A percentile compares a stretch with the other conserved stretches of the same genome.
Evolutionary conservation across 2,113 vertebrate species (phyloP).

Genomic region (Oenanthe oenanthe): DNA sequence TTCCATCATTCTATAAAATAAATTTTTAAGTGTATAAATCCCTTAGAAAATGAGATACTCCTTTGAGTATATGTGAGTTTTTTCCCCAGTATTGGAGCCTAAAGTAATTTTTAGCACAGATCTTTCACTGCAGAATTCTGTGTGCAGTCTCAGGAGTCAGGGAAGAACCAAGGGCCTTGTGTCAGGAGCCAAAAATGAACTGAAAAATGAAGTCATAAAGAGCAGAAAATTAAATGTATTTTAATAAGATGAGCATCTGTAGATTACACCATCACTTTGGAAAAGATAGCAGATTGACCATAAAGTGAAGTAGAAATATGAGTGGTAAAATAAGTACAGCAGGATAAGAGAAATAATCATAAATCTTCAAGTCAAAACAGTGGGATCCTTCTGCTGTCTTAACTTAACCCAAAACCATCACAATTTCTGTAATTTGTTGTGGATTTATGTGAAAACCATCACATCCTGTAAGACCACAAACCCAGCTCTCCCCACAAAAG

Average conservation of each 20-base stretch:
- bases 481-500: background rate
- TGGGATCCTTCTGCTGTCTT: background rate
- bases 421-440: background rate
- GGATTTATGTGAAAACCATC: background rate
- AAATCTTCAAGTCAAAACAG: background rate
- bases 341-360: background rate
- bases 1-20: background rate
- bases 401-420: background rate
- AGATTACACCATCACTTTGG: background rate
- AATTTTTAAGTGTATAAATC: background rate
- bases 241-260: background rate
- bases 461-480: background rate
- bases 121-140: background rate
- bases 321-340: background rate
- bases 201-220: background rate
- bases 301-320: background rate
- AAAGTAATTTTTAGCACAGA: background rate
- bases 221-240: background rate
- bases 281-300: background rate
- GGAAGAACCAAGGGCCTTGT: background rate
- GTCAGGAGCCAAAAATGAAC: background rate
- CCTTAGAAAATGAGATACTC: background rate
- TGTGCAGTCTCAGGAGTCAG: background rate
- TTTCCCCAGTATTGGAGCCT: background rate
- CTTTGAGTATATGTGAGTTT: background rate